Conservation (phyloP, 2,888 invertebrate genomes). For the Pyrrhia umbra region DNA sequence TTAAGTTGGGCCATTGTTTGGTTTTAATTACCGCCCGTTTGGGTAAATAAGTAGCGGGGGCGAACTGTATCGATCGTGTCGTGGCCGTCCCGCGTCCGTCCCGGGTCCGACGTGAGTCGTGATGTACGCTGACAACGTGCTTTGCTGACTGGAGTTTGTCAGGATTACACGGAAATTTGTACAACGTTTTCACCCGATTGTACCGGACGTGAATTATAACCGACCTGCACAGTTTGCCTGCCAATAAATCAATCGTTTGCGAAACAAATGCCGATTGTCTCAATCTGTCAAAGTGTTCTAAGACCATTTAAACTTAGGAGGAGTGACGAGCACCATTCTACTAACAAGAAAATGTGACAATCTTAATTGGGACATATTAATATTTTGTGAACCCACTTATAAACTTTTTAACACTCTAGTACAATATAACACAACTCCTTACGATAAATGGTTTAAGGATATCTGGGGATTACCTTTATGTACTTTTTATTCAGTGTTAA, state of each 20-base stretch:
- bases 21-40: conserved; percentile 72
- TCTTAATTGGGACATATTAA: too few species aligned
- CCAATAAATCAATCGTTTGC: conserved; percentile 48
- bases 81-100: conserved; percentile 18
- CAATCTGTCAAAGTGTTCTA: conserved; percentile 5
- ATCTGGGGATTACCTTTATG: not conserved
- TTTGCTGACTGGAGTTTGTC: conserved; percentile 38
- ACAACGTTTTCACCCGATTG: conserved; percentile 17
- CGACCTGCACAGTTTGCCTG: conserved; percentile 38
- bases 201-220: conserved; percentile 42
- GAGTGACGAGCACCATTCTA: not conserved
- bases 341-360: not conserved
- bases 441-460: conserved; percentile 4
- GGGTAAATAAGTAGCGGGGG: conserved; percentile 63
- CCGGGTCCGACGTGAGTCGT: not conserved
- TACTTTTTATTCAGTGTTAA: conserved; percentile 29
- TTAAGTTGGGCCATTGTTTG: conserved; percentile 70
- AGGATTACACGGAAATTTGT: conserved; percentile 56
- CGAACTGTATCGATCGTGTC: conserved; percentile 62
- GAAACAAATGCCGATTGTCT: conserved; percentile 17
- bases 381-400: too few species aligned
- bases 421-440: not conserved
- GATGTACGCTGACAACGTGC: conserved; percentile 37
- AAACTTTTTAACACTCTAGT: not conserved
- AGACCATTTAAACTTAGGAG: not conserved